Evolutionary conservation across 1,140 invertebrate species (phyloP).

Genomic region (Brachionus manjavacas): DNA sequence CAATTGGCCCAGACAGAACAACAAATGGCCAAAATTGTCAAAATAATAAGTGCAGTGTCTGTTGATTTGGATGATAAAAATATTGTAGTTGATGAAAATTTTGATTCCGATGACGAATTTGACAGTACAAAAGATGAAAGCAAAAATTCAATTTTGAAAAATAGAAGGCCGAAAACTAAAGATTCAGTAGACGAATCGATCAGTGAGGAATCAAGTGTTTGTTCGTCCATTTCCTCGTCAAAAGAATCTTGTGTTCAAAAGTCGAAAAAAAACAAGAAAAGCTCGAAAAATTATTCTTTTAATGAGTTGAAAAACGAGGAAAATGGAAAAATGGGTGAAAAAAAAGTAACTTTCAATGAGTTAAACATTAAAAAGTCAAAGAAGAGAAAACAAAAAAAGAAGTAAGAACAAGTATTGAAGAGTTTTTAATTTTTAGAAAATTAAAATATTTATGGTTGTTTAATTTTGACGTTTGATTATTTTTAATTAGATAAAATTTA

Average conservation of each 20-base stretch:
- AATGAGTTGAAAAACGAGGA: not conserved
- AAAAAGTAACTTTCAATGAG: not conserved
- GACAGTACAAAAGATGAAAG: not conserved
- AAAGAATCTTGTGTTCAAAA: not conserved
- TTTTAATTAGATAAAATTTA: too few relatives aligned
- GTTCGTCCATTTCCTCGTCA: not conserved
- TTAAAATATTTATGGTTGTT: not conserved
- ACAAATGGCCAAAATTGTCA: constrained; percentile 31
- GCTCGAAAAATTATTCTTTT: not conserved
- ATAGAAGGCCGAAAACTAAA: not conserved
- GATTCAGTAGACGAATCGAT: not conserved
- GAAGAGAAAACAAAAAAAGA: not conserved
- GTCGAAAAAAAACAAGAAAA: not conserved
- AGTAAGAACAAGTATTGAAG: too few relatives aligned
- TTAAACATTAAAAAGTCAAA: not conserved
- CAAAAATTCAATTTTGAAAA: not conserved
- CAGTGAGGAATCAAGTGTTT: not conserved
- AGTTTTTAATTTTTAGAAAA: not conserved
- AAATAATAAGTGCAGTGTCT: constrained; percentile 16
- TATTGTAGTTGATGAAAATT: constrained; percentile 25
- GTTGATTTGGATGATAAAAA: not conserved
- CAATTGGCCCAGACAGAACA: constrained; percentile 33
- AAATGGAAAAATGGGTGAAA: not conserved
- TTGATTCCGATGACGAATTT: not conserved
- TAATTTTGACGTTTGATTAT: not conserved